phyloP scores from a whole-genome alignment of 2,797 vertebrate genomes.

The Eulemur albifrons region DNA sequence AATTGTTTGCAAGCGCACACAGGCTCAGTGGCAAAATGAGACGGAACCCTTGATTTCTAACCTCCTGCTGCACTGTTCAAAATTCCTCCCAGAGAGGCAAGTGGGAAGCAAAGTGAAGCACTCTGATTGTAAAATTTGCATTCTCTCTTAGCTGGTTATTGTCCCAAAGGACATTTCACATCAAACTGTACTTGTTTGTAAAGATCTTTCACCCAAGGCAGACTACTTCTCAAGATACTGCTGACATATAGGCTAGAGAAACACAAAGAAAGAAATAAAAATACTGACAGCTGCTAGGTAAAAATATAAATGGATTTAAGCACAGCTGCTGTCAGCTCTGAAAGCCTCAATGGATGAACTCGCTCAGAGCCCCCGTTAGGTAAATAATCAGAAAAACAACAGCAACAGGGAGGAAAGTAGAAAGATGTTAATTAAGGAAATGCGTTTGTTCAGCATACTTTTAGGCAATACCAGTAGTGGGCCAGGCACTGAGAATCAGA shows the following conservation, averaged over 20 bases:
- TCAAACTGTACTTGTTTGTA: slow-evolving; percentile 18
- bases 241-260: neutral
- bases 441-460: neutral
- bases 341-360: neutral
- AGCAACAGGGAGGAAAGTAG: neutral
- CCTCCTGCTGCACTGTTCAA: slow-evolving; percentile 45
- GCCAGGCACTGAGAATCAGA: neutral
- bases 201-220: slow-evolving; percentile 34
- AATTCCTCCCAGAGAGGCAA: slow-evolving; percentile 39
- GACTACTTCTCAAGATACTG: neutral
- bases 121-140: slow-evolving; percentile 33
- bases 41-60: slow-evolving; percentile 1
- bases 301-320: neutral
- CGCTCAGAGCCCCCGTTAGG: neutral
- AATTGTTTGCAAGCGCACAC: neutral
- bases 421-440: neutral
- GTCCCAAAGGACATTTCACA: slow-evolving; percentile 36
- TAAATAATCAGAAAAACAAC: neutral
- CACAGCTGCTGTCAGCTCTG: neutral
- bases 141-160: neutral
- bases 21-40: slow-evolving; percentile 10
- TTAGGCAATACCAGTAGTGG: neutral
- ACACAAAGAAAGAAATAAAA: neutral
- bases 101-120: neutral
- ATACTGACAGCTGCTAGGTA: neutral